Percentiles rank a stretch among this genome's conserved stretches.
phyloP scores from a whole-genome alignment of 2,888 invertebrate genomes.

The Gandaritis pyraliata region DNA sequence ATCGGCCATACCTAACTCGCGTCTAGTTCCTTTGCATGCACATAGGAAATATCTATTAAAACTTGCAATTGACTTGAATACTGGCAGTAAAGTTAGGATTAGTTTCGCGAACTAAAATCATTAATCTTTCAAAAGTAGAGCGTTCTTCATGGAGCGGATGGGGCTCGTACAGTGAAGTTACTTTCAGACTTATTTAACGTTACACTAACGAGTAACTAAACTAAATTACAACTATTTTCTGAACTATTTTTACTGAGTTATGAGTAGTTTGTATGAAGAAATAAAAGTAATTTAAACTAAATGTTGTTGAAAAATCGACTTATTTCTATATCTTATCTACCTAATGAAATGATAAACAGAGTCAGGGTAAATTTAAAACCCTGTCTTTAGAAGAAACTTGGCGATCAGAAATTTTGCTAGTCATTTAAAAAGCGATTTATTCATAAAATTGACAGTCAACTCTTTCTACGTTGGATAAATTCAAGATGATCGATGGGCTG shows the following conservation, averaged over 20 bases:
- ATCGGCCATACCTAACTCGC: slow-evolving; percentile 36
- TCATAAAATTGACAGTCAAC: slow-evolving; percentile 46
- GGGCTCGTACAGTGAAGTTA: slow-evolving; percentile 15
- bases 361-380: too few species aligned
- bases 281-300: too few species aligned
- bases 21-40: slow-evolving; percentile 56
- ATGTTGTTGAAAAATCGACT: too few species aligned
- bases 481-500: slow-evolving; percentile 59
- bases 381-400: too few species aligned
- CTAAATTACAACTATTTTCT: background rate
- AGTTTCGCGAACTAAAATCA: slow-evolving; percentile 68
- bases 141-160: slow-evolving; percentile 37
- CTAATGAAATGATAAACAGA: too few species aligned
- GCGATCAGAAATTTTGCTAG: background rate
- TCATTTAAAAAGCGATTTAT: slow-evolving; percentile 5
- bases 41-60: slow-evolving; percentile 69
- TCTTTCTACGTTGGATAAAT: slow-evolving; percentile 52
- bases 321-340: too few species aligned
- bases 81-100: slow-evolving; percentile 64
- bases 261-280: background rate
- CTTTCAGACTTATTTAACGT: slow-evolving; percentile 16
- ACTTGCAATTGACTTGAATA: slow-evolving; percentile 67
- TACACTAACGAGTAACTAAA: slow-evolving; percentile 10
- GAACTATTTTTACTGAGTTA: background rate
- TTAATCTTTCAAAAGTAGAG: slow-evolving; percentile 65